Conservation (phyloP, 2,797 vertebrate species). For the Falco naumanni region DNA sequence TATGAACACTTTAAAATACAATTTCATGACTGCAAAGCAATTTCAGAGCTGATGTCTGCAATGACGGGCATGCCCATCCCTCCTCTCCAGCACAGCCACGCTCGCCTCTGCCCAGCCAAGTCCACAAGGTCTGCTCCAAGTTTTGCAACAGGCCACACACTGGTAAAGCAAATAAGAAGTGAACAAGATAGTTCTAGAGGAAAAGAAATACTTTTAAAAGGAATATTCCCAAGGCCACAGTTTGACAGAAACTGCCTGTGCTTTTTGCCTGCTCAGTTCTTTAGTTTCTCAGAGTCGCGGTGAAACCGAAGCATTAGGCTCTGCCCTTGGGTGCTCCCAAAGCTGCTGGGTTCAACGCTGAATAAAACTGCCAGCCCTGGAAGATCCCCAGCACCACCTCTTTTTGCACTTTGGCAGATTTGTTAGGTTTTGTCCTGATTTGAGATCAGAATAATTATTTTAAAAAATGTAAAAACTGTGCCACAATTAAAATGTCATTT, state of each 20-base stretch:
- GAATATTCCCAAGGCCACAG: neutral
- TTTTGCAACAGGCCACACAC: neutral
- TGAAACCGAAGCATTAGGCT: neutral
- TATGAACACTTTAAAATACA: neutral
- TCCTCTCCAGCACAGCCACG: neutral
- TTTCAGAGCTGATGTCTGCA: neutral
- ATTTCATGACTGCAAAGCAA: rapidly evolving
- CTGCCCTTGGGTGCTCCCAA: neutral
- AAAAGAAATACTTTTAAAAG: rapidly evolving
- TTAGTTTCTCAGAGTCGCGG: neutral
- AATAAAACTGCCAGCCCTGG: neutral
- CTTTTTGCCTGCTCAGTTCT: neutral
- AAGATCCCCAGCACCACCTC: neutral
- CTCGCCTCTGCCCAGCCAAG: neutral
- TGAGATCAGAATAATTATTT: neutral
- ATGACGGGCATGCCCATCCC: neutral
- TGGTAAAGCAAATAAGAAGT: neutral
- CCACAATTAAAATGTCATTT: neutral
- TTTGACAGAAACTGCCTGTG: neutral
- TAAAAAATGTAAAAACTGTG: neutral
- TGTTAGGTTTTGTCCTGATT: neutral
- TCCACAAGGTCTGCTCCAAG: neutral
- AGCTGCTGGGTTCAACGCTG: neutral
- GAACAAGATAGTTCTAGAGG: neutral
- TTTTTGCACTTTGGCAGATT: neutral